Base-by-base conservation (phyloP, 35 echinoderm and acorn worm genomes). In the Anneissia japonica region DNA sequence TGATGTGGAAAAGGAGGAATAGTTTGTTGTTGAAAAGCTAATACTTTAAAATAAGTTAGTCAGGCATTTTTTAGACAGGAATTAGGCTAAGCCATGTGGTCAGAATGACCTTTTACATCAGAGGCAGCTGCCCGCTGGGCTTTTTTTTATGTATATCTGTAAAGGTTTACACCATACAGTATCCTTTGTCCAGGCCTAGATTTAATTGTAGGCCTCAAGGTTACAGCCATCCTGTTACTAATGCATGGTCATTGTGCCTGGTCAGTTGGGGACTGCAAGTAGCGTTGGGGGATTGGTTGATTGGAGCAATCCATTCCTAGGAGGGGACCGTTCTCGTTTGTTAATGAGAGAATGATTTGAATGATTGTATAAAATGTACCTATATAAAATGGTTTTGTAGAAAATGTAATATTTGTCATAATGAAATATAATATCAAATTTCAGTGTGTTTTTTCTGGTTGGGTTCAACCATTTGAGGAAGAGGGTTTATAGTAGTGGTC, bases 171-270 rank as follows among this genome's bases (percentile, higher is more conserved):
- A 64, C 51, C 51, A 64, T 64, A 64, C 9, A 64, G 19, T 64
- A 64, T 64, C 51, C 51, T 64, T 64, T 64, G 51, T 64, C 51
- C 51, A 64, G 51, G 51, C 51, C 51, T 64, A 64, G 51, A 64
- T 64, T 64, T 64, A 64, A 64, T 64, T 64, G 51, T 64, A 64
- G 7, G 51, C 51, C 51, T 64, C 51, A 64, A 64, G 51, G 51
- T 64, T 64, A 26, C 2, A 16, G 11, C 51, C 51, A 64, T 64
- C 51, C 51, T 64, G 51, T 64, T 64, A 64, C 10, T 64, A 64
- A 64, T 64, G 51, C 51, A 64, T 64, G 51, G 51, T 64, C 51
- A 64, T 64, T 23, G 2, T 64, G 26, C 51, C 51, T 64, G 51
- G 51, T 64, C 51, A 64, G 21, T 23, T 64, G 51, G 51, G 51